A percentile compares a stretch with the other conserved stretches of the same genome.
These are phyloP conservation scores for Eubasilissa regina DNA, from an alignment of 1,140 invertebrate genomes.

Conservation along the genomic window DNA sequence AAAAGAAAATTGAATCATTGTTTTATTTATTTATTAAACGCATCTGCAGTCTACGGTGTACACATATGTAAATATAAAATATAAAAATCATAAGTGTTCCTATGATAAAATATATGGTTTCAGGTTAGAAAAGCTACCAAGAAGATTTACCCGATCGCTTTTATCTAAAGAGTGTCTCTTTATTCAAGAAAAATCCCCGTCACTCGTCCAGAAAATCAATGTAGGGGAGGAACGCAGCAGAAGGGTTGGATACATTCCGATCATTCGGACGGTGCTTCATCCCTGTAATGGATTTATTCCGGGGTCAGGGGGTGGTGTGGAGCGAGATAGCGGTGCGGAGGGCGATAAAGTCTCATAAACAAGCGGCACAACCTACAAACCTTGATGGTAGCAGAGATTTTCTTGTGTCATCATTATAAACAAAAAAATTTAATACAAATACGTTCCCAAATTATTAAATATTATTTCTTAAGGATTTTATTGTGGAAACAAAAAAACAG, in stretches of 20 bases:
- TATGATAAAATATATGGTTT: conserved; percentile 5
- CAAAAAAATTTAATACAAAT: too few species aligned
- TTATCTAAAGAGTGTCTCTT: conserved; percentile 46
- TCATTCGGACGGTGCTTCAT: conserved; percentile 50
- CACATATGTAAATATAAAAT: too few species aligned
- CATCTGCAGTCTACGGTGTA: too few species aligned
- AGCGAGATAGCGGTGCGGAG: conserved; percentile 10
- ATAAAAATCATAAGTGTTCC: too few species aligned
- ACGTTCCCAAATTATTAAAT: too few species aligned
- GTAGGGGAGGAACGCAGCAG: conserved; percentile 19
- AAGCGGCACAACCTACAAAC: conserved; percentile 27
- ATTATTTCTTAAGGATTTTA: too few species aligned
- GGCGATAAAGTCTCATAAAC: conserved; percentile 51
- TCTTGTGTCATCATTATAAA: too few species aligned
- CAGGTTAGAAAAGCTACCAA: conserved; percentile 1
- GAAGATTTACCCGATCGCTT: conserved; percentile 37
- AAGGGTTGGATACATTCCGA: conserved; percentile 47
- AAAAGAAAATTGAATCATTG: too few species aligned
- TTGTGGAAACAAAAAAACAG: too few species aligned
- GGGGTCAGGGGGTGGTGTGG: conserved; percentile 13
- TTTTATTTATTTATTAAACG: too few species aligned
- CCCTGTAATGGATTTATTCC: conserved; percentile 55
- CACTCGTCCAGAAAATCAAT: conserved; percentile 50
- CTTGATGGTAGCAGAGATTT: too few species aligned
- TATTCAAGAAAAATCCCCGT: conserved; percentile 49